Evolutionary conservation across 2,797 vertebrate species (phyloP).

Genomic region (Chromobotia macracanthus): DNA sequence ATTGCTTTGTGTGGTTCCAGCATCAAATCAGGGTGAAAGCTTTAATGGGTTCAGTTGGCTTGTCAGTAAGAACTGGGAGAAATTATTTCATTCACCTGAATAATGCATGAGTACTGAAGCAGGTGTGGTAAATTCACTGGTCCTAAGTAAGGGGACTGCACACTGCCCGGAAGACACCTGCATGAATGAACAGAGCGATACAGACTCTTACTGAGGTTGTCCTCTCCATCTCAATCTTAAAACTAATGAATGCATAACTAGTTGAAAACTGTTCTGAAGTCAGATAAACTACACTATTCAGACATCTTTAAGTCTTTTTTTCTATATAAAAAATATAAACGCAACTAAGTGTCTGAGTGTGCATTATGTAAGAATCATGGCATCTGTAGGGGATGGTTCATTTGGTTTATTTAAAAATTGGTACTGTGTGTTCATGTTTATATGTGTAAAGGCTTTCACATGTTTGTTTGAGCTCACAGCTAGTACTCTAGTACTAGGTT

Average conservation of each 20-base stretch:
- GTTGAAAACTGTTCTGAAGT: not conserved
- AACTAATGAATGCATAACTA: not conserved
- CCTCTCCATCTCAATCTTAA: not conserved
- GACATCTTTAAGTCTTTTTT: too few species aligned
- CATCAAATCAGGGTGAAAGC: not conserved
- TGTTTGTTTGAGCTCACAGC: slow-evolving; percentile 22
- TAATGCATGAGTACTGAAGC: slow-evolving; percentile 13
- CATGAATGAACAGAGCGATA: slow-evolving; percentile 27
- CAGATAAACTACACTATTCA: too few species aligned
- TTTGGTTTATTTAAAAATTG: not conserved
- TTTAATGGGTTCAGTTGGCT: not conserved
- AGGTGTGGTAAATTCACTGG: slow-evolving; percentile 5
- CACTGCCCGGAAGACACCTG: slow-evolving; percentile 12
- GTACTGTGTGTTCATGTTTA: slow-evolving; percentile 11
- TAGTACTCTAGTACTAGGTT: slow-evolving; percentile 48
- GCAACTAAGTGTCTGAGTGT: too few species aligned
- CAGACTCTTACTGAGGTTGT: not conserved
- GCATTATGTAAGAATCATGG: too few species aligned
- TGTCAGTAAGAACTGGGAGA: too few species aligned
- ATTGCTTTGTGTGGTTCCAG: slow-evolving; percentile 10
- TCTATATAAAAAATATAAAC: not conserved
- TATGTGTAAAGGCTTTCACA: slow-evolving; percentile 11
- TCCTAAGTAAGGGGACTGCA: slow-evolving; percentile 21
- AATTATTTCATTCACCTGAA: not conserved
- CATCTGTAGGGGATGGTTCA: too few species aligned